These are phyloP conservation scores for Palythoa caribaeorum DNA, from an alignment of 92 coral and sea anemone species.

Conservation along the genomic window DNA sequence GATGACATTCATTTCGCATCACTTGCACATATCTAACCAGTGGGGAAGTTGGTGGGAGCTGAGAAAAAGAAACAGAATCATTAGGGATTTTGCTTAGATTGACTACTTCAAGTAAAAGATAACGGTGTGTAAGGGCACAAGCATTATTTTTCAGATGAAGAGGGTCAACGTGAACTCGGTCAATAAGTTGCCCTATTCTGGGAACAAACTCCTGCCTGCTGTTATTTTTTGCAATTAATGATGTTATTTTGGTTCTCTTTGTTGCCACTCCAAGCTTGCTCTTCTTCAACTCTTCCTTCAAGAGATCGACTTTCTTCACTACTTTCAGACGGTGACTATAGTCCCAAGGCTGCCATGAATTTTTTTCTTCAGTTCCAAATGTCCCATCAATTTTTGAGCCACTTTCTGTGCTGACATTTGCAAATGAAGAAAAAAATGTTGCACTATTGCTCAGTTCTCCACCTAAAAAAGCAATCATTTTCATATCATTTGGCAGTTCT, in stretches of 20 bases:
- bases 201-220: slow-evolving; percentile 67
- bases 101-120: slow-evolving; percentile 55
- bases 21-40: not conserved
- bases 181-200: slow-evolving; percentile 39
- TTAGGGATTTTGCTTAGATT: slow-evolving; percentile 36
- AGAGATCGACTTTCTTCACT: slow-evolving; percentile 35
- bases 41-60: slow-evolving; percentile 11
- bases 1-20: slow-evolving; percentile 1
- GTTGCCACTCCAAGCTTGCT: slow-evolving; percentile 46
- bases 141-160: not conserved
- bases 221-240: slow-evolving; percentile 35
- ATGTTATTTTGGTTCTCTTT: slow-evolving; percentile 48
- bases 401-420: not conserved
- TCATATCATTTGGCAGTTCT: slow-evolving; percentile 68
- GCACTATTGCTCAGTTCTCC: slow-evolving; percentile 1
- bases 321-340: slow-evolving; percentile 45
- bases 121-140: slow-evolving; percentile 40
- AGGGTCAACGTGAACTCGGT: slow-evolving; percentile 21
- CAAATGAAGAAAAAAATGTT: slow-evolving; percentile 19
- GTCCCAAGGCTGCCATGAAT: slow-evolving; percentile 62
- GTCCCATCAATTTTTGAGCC: slow-evolving; percentile 24
- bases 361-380: slow-evolving; percentile 46
- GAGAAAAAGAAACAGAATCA: slow-evolving; percentile 46
- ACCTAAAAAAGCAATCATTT: slow-evolving; percentile 60
- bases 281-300: slow-evolving; percentile 32